Evolutionary conservation across 2,113 vertebrate species (phyloP), one percentile per base, ranked within the genome.

Genomic region (Tangachromis dhanisi): DNA sequence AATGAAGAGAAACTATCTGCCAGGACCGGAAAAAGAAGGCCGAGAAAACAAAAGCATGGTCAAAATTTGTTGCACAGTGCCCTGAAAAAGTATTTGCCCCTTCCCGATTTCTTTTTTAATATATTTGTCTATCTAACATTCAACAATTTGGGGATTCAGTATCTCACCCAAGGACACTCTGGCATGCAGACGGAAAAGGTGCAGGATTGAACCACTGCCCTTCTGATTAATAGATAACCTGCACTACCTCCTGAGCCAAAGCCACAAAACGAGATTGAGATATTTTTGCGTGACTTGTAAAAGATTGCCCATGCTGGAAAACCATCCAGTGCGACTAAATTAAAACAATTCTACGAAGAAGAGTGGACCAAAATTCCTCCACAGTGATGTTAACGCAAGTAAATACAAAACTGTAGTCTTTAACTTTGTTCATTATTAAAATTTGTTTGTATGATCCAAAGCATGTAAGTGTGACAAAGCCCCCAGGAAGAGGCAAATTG

Each of bases 351-450:
- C 33, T 40, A 13, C 3, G 1, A 21, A 40, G 63, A 68, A 68
- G 35, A 40, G 63, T 21, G 11, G 19, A 3, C 19, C 33, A 68
- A 40, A 21, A 40, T 68, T 68, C 19, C 33, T 66, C 6, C 10
- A 68, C 33, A 40, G 63, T 14, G 63, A 68, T 68, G 33, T 40
- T 21, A 68, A 63, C 9, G 31, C 16, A 35, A 63, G 31, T 19
- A 63, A 63, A 63, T 63, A 63, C 59, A 63, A 63, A 63, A 63
- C 59, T 35, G 31, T 35, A 63, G 31, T 63, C 31, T 35, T 35
- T 66, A 66, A 66, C 33, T 66, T 38, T 38, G 19, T 66, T 66
- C 4, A n/a, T 35, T 66, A 35, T 35, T 66, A 66, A 66, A 38
- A 66, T 66, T 38, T 21, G 33, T 66, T 38, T n/a, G 61, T n/a